Percentiles rank a stretch among this genome's conserved stretches.
Conservation (phyloP, 2,888 invertebrate species). For the Drosophila demipolita region DNA sequence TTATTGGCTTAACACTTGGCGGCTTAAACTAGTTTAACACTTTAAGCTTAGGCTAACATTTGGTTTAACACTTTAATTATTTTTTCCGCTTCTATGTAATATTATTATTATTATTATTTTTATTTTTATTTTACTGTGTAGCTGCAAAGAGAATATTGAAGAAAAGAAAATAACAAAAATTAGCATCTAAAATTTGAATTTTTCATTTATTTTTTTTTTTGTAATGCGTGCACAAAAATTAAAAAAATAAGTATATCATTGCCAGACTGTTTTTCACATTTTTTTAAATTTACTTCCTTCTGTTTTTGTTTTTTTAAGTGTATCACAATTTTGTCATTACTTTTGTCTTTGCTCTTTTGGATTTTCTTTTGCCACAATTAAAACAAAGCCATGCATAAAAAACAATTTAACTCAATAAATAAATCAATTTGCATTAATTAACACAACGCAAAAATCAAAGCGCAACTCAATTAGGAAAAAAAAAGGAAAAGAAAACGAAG, state of each 20-base stretch:
- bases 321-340: neutral
- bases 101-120: constrained; percentile 21
- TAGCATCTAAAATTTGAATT: constrained; percentile 42
- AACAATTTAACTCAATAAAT: constrained; percentile 44
- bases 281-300: neutral
- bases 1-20: constrained; percentile 53
- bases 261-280: constrained; percentile 11
- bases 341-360: constrained; percentile 29
- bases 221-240: constrained; percentile 10
- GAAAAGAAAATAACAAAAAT: constrained; percentile 54
- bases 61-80: constrained; percentile 74
- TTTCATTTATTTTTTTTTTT: constrained; percentile 9
- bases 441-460: constrained; percentile 44
- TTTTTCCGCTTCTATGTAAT: constrained; percentile 27
- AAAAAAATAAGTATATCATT: neutral
- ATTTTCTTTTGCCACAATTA: constrained; percentile 33
- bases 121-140: constrained; percentile 43
- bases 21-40: constrained; percentile 73
- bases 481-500: constrained; percentile 8
- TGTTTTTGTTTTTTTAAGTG: constrained; percentile 1
- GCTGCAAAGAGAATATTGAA: constrained; percentile 64
- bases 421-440: constrained; percentile 60
- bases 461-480: constrained; percentile 35
- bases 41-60: constrained; percentile 76
- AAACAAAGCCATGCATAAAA: constrained; percentile 31